phyloP scores from a whole-genome alignment of 35 echinoderm and acorn worm genomes.

The Heliocidaris erythrogramma region DNA sequence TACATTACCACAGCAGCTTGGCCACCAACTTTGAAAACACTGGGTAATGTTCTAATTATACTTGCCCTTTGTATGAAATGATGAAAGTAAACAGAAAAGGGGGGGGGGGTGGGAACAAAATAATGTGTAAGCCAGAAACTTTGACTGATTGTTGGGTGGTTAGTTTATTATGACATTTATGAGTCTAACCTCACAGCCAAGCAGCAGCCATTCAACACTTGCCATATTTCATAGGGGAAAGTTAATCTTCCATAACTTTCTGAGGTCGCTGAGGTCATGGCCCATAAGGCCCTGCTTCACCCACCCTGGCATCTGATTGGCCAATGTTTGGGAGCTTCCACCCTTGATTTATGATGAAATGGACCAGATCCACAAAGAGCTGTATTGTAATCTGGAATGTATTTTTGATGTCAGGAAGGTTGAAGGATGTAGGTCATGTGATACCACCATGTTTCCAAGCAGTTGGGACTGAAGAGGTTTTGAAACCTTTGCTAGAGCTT shows the following conservation, averaged over 20 bases:
- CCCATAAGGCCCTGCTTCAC: neutral
- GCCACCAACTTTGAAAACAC: too few species aligned
- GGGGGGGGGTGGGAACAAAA: neutral
- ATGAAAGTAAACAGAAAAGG: neutral
- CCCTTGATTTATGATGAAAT: conserved; percentile 11
- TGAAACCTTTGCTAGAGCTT: neutral
- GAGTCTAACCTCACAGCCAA: neutral
- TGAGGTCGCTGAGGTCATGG: neutral
- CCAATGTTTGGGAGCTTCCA: neutral
- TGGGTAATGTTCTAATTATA: too few species aligned
- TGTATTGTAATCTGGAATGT: neutral
- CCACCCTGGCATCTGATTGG: neutral
- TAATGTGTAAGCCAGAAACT: neutral
- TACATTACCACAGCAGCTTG: too few species aligned
- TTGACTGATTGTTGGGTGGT: neutral
- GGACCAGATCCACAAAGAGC: neutral
- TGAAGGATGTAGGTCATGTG: conserved; percentile 15
- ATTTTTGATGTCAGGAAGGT: neutral
- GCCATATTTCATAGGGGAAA: neutral
- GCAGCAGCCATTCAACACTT: neutral
- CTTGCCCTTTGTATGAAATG: too few species aligned
- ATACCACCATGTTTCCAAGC: neutral
- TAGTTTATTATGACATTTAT: conserved; percentile 14
- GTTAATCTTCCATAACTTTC: conserved; percentile 7
- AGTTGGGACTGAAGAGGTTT: neutral